Evolutionary conservation across 2,113 vertebrate genomes (phyloP).

Genomic region (Gallinago undulata): DNA sequence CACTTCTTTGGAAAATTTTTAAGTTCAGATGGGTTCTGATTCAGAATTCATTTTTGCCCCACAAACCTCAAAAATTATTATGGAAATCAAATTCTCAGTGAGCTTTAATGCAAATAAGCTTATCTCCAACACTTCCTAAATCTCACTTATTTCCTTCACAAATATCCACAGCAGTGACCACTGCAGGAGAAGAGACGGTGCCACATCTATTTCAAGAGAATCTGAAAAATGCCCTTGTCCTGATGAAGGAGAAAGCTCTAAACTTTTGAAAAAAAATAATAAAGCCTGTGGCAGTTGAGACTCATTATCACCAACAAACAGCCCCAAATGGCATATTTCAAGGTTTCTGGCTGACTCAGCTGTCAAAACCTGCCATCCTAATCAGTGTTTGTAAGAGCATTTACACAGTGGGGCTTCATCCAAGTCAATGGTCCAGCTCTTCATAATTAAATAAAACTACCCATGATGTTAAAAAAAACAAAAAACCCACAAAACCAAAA

Average conservation of each 20-base stretch:
- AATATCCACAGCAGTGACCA: neutral
- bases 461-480: neutral
- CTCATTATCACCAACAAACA: neutral
- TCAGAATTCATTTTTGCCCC: neutral
- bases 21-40: neutral
- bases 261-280: neutral
- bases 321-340: neutral
- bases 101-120: neutral
- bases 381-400: neutral
- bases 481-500: too few species aligned
- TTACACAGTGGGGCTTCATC: neutral
- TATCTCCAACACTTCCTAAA: neutral
- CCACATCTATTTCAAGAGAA: neutral
- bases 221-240: neutral
- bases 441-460: neutral
- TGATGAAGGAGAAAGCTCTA: neutral
- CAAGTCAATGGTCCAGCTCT: neutral
- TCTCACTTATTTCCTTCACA: neutral
- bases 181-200: neutral
- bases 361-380: slow-evolving; percentile 14
- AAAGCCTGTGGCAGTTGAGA: neutral
- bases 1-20: neutral
- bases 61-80: neutral
- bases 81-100: neutral
- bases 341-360: slow-evolving; percentile 3